A percentile compares a stretch with the other conserved stretches of the same genome.
Evolutionary conservation across 2,113 vertebrate genomes (phyloP).

Genomic region (Grammatotria lemairii): DNA sequence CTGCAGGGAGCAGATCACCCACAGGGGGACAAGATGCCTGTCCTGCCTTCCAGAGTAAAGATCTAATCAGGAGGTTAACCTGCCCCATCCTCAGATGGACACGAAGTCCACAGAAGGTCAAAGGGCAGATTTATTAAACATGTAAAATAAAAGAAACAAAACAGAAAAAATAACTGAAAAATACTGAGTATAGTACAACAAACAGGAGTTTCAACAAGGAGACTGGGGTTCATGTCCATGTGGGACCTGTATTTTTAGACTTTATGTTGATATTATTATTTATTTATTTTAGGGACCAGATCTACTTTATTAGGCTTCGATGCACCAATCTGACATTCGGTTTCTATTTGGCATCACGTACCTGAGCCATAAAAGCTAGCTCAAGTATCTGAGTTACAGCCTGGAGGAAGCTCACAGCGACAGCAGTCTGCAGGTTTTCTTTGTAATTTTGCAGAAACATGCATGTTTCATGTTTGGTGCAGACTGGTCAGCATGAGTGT

Average conservation of each 20-base stretch:
- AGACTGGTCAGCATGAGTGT: background rate
- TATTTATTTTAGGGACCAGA: background rate
- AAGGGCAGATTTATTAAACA: background rate
- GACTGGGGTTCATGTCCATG: background rate
- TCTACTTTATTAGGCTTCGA: background rate
- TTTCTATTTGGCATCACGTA: background rate
- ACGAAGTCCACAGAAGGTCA: background rate
- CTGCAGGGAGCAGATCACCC: background rate
- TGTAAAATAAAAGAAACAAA: background rate
- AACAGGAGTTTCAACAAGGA: background rate
- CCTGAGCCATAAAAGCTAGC: background rate
- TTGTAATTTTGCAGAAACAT: background rate
- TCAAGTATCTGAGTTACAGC: background rate
- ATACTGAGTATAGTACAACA: background rate
- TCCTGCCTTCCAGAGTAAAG: background rate
- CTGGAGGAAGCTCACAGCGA: background rate
- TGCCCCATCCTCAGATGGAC: background rate
- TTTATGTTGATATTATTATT: background rate
- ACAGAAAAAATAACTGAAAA: background rate
- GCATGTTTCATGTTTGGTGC: background rate
- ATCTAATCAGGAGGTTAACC: background rate
- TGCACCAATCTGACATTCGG: background rate
- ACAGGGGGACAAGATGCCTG: background rate
- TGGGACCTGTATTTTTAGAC: background rate
- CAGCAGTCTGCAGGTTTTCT: background rate